phyloP scores from a whole-genome alignment of 1,140 invertebrate genomes.

The Ceratosolen solmsi region DNA sequence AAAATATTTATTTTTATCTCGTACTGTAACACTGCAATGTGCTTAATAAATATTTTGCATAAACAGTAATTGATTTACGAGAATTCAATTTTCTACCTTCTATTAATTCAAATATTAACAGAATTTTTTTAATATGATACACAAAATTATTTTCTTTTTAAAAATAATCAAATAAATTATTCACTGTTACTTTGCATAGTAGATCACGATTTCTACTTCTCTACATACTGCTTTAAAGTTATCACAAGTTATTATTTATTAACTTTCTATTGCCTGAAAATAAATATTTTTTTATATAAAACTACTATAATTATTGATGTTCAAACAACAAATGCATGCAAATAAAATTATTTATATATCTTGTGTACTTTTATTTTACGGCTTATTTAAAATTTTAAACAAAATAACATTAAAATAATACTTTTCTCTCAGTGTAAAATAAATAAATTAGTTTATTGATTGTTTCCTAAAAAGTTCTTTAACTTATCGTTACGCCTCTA shows the following conservation, averaged over 20 bases:
- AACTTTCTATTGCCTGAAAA: background rate
- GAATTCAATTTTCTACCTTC: slow-evolving; percentile 17
- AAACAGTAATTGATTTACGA: slow-evolving; percentile 9
- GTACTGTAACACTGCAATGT: slow-evolving; percentile 43
- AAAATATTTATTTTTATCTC: slow-evolving; percentile 48
- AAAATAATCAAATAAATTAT: background rate
- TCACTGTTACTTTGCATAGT: background rate
- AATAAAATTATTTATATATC: background rate
- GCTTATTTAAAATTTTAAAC: background rate
- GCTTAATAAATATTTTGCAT: slow-evolving; percentile 51
- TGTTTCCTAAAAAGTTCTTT: too few relatives aligned
- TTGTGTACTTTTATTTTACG: background rate
- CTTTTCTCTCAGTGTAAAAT: slow-evolving; percentile 30
- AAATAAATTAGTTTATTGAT: background rate
- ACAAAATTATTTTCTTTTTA: background rate
- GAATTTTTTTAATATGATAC: background rate
- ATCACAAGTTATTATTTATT: too few relatives aligned
- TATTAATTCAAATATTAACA: background rate
- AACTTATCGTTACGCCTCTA: too few relatives aligned
- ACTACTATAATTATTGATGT: background rate
- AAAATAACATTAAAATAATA: slow-evolving; percentile 3
- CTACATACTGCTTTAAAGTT: background rate
- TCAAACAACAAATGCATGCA: background rate
- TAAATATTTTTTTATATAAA: background rate
- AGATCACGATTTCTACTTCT: too few relatives aligned